phyloP scores from a whole-genome alignment of 1,140 invertebrate species.

The Drosophila ogumai region DNA sequence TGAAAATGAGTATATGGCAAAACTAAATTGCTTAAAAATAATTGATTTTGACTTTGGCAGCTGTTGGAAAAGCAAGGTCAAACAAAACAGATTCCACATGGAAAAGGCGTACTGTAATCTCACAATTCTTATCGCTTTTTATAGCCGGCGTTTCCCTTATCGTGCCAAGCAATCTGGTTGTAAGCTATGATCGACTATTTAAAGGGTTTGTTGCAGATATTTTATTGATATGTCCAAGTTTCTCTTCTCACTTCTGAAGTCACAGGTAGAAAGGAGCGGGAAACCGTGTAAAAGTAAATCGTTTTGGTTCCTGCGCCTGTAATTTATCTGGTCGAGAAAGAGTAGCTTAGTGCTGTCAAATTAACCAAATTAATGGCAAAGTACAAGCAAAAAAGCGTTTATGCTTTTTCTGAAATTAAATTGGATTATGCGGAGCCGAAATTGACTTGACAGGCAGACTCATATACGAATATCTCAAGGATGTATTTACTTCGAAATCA shows the following conservation, averaged over 20 bases:
- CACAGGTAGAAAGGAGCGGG: not conserved
- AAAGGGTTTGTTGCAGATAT: slow-evolving; percentile 14
- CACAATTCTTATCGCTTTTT: slow-evolving; percentile 13
- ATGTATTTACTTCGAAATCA: not conserved
- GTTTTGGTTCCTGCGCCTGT: too few species aligned
- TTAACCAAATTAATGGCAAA: too few species aligned
- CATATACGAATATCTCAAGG: not conserved
- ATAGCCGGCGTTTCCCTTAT: slow-evolving; percentile 5
- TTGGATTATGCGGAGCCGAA: too few species aligned
- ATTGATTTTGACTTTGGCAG: slow-evolving; percentile 55
- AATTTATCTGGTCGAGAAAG: not conserved
- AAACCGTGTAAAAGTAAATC: not conserved
- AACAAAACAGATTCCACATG: not conserved
- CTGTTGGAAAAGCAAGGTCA: slow-evolving; percentile 17
- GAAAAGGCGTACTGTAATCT: slow-evolving; percentile 2
- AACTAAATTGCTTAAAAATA: slow-evolving; percentile 38
- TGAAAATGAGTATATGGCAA: not conserved
- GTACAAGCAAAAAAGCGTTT: too few species aligned
- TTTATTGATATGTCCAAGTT: slow-evolving; percentile 7
- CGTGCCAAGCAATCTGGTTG: slow-evolving; percentile 16
- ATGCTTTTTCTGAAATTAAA: too few species aligned
- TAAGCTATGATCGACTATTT: slow-evolving; percentile 2
- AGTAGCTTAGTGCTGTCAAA: not conserved
- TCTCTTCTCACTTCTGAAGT: not conserved
- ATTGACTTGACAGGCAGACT: too few species aligned